Evolutionary conservation across 1,140 invertebrate genomes (phyloP), one percentile per base, ranked within the genome.

Genomic region (Drosophila nannoptera): DNA sequence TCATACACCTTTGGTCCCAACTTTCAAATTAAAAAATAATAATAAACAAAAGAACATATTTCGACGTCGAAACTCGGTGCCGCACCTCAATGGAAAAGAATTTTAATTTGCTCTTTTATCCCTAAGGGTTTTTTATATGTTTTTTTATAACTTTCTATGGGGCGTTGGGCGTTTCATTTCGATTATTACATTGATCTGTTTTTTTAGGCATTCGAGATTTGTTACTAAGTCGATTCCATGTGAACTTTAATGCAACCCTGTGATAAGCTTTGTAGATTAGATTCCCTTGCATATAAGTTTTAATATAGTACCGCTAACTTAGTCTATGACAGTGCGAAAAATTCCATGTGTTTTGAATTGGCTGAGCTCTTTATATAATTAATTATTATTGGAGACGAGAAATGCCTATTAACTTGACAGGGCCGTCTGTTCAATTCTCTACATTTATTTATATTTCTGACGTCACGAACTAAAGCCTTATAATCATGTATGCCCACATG

Each of bases 181-280:
- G 22, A 22, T 22, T 22, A 22, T 22, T 22, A 22, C 22, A 22
- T 22, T 22, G 1, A 22, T 22, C 22, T n/a, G n/a, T n/a, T 22
- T 22, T 22, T 22, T 22, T 22, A 22, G 22, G 3, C 22, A 22
- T 22, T 22, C 22, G 1, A 22, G 4, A 49, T 46, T 48, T 31
- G 33, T 36, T 55, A 6, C 45, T 49, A 22, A 22, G 12, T 31
- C 38, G n/a, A 5, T 12, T 43, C 33, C 33, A 11, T 14, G 22
- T 54, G 14, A 8, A 36, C 40, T 43, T 43, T 56, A 0, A 54
- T 36, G 8, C 8, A 22, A 38, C 5, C 14, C 5, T 9, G 6
- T 5, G 56, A 61, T 61, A 67, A 67, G 56, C 33, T 38, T 29
- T 32, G 7, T 6, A 53, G 67, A 69, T 69, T 50, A 65, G 61